phyloP scores from a whole-genome alignment of 2,797 vertebrate species.

The Philypnodon macrostomus region DNA sequence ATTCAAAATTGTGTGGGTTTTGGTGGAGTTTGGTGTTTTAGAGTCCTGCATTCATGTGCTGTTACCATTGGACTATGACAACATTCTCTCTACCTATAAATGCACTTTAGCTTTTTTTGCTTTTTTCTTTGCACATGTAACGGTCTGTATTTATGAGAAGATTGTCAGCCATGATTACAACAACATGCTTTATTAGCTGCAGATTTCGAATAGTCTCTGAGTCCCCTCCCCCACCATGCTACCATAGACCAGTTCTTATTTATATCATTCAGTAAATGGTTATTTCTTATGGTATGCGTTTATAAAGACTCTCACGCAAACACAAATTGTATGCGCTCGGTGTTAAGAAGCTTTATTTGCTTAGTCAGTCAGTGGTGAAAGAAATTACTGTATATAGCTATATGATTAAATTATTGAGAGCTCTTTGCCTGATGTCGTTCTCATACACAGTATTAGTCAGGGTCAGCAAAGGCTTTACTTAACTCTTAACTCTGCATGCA shows the following conservation, averaged over 20 bases:
- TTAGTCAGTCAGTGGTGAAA: too few species aligned
- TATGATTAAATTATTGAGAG: not conserved
- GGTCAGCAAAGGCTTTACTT: not conserved
- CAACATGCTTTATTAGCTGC: conserved; percentile 40
- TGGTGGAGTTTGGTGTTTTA: too few species aligned
- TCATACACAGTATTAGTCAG: not conserved
- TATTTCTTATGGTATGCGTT: not conserved
- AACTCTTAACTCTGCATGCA: not conserved
- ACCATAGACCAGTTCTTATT: conserved; percentile 21
- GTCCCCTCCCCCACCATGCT: conserved; percentile 16
- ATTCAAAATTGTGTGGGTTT: too few species aligned
- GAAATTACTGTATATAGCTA: not conserved
- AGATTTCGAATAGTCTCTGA: conserved; percentile 44
- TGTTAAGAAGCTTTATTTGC: not conserved
- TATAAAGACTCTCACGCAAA: not conserved
- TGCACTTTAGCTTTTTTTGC: conserved; percentile 10
- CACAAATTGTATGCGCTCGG: not conserved
- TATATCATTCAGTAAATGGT: not conserved
- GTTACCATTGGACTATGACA: too few species aligned
- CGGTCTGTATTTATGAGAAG: conserved; percentile 68
- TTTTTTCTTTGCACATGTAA: conserved; percentile 56
- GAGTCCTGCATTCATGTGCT: too few species aligned
- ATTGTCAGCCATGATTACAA: conserved; percentile 68
- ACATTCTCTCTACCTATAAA: too few species aligned
- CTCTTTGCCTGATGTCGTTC: not conserved